These are phyloP conservation scores for Eupithecia subfuscata DNA, from an alignment of 2,888 invertebrate genomes.

Conservation along the genomic window DNA sequence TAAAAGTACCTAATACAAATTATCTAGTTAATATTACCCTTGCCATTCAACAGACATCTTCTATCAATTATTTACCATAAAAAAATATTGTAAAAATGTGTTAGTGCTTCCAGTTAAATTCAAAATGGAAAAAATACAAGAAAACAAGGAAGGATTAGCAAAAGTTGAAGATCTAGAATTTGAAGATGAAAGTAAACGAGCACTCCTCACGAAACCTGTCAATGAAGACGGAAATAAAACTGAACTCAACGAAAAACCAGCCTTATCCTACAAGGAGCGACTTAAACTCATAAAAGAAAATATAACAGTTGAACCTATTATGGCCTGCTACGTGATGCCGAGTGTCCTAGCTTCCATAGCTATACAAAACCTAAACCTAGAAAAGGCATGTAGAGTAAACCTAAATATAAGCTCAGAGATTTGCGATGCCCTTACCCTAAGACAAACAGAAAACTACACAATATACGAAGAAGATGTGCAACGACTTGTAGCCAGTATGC, in stretches of 20 bases:
- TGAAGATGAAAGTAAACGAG: conserved; percentile 52
- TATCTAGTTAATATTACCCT: conserved; percentile 40
- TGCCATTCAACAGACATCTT: conserved; percentile 43
- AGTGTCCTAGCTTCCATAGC: conserved; percentile 88
- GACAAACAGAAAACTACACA: conserved; percentile 86
- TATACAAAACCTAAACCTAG: conserved; percentile 87
- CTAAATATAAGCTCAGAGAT: conserved; percentile 87
- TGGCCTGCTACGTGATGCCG: conserved; percentile 87
- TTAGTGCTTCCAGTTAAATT: background rate
- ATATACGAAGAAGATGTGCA: conserved; percentile 86
- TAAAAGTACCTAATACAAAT: conserved; percentile 38
- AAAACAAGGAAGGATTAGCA: conserved; percentile 27
- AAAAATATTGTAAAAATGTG: background rate
- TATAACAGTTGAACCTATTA: conserved; percentile 89
- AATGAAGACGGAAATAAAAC: conserved; percentile 41
- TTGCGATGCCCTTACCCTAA: conserved; percentile 89
- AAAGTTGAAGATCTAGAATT: conserved; percentile 40
- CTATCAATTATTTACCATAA: conserved; percentile 1
- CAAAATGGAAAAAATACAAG: conserved; percentile 28
- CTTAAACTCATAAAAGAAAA: conserved; percentile 75
- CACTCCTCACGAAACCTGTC: conserved; percentile 57
- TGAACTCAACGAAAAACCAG: conserved; percentile 47
- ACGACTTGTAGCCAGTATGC: conserved; percentile 89
- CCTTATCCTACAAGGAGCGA: conserved; percentile 59
- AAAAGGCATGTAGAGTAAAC: conserved; percentile 94